phyloP scores from a whole-genome alignment of 2,113 vertebrate genomes.

The Hippolais icterina region DNA sequence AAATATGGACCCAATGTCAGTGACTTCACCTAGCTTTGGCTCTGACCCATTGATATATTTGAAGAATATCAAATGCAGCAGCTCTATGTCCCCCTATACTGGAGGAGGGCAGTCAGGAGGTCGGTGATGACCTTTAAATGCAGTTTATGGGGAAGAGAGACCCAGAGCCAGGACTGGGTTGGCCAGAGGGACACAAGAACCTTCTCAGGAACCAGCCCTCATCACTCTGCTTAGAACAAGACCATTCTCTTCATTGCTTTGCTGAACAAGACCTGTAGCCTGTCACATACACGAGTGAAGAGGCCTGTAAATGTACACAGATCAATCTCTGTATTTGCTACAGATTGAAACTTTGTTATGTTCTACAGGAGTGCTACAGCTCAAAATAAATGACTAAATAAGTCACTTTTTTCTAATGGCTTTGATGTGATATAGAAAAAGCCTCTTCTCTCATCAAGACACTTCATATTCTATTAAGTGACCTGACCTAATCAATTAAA shows the following conservation, averaged over 20 bases:
- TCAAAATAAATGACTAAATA: background rate
- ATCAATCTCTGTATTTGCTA: rapidly evolving
- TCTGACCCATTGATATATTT: background rate
- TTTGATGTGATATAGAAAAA: background rate
- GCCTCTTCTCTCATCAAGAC: background rate
- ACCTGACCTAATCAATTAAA: background rate
- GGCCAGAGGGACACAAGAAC: background rate
- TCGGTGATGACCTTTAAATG: background rate
- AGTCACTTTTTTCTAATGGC: background rate
- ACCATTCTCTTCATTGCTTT: background rate
- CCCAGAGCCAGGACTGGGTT: background rate
- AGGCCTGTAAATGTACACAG: rapidly evolving
- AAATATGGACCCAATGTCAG: rapidly evolving
- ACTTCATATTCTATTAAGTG: background rate
- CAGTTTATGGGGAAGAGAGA: background rate
- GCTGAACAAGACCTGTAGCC: background rate
- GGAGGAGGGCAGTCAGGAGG: background rate
- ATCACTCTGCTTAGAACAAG: background rate
- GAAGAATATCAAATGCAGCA: background rate
- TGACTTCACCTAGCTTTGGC: background rate
- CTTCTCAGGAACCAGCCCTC: background rate
- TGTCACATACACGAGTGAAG: rapidly evolving
- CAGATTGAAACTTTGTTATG: background rate
- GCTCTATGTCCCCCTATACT: rapidly evolving
- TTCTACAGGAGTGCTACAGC: background rate